Base-by-base conservation (phyloP, 2,113 vertebrate genomes). In the Mungos mungo region DNA sequence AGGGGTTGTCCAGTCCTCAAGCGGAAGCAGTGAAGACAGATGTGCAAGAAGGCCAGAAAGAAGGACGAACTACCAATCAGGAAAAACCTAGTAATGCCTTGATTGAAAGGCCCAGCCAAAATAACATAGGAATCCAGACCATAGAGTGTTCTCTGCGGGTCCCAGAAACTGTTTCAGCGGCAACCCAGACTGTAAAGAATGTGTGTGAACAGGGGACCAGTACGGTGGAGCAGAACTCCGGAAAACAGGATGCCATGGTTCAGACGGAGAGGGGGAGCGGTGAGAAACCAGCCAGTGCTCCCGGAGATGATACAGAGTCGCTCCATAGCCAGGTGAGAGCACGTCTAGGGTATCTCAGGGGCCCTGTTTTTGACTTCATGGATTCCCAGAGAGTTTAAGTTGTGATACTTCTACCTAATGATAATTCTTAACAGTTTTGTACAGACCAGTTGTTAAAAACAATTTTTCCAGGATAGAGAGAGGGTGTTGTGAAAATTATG, bases 261-360 rank as follows among this genome's bases (percentile, higher is more conserved):
- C 99, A 99, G 95, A 99, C 98, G 0, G 98, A 98, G 97, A 98
- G 1, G 69, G 98, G 95, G 81, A 63, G 76, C 66, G 95, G 92
- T 18, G 97, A 98, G 87, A 98, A 98, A 18, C 96, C 98, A 7
- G 79, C 82, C 72, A 97, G 91, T 0, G 60, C 96, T 25, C 89
- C 98, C 83, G 98, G 97, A 66, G 98, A 99, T 1, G 98, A 99
- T 45, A 98, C 93, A 0, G 98, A 99, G 54, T 99, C 98, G 0
- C 95, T 99, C 19, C 98, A 98, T 60, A 99, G 98, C 96, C 99
- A 99, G 99, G 99, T 99, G 96, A 96, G 98, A 95, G 84, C 4
- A 27, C n/a, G 16, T 4, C 3, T 1, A 0, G 27, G 82, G 29
- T 18, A 8, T 94, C 52, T 74, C 18, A 57, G 16, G 71, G 27